Conservation (phyloP, 1,140 invertebrate species). For the Planococcus citri region DNA sequence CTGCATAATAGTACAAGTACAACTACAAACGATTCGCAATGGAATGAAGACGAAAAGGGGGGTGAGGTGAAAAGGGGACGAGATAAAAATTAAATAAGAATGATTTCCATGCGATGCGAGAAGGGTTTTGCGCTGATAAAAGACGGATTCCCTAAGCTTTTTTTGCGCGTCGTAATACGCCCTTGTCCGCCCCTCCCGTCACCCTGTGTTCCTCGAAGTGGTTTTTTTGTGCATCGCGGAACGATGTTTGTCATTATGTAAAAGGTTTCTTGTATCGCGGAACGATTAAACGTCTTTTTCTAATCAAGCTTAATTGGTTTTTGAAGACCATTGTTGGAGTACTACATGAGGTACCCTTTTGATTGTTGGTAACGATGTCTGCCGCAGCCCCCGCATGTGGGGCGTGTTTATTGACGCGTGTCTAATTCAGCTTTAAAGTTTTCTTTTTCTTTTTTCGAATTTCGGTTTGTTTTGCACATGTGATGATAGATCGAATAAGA, state of each 20-base stretch:
- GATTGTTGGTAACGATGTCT: no score
- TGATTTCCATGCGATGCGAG: not conserved
- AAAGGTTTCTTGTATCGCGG: not conserved
- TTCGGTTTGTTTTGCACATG: no score
- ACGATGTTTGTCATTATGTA: slow-evolving; percentile 2
- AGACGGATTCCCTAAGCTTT: not conserved
- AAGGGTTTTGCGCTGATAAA: not conserved
- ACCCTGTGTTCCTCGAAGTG: not conserved
- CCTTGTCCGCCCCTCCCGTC: not conserved
- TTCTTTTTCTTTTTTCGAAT: no score
- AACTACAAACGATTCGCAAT: no score
- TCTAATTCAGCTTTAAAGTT: no score
- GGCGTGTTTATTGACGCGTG: no score
- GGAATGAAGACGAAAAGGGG: not conserved
- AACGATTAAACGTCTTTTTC: slow-evolving; percentile 5
- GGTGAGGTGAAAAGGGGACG: not conserved
- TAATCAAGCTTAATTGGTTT: not conserved
- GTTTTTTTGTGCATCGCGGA: not conserved
- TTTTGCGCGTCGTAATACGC: not conserved
- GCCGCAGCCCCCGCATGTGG: no score
- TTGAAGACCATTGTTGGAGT: not conserved
- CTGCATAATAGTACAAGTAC: no score
- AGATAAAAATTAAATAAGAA: slow-evolving; percentile 5
- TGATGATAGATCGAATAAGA: no score
- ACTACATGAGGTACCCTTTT: no score